A percentile compares a stretch with the other conserved stretches of the same genome.
These are phyloP conservation scores for Nibea coibor DNA, from an alignment of 2,113 vertebrate species.

Conservation along the genomic window DNA sequence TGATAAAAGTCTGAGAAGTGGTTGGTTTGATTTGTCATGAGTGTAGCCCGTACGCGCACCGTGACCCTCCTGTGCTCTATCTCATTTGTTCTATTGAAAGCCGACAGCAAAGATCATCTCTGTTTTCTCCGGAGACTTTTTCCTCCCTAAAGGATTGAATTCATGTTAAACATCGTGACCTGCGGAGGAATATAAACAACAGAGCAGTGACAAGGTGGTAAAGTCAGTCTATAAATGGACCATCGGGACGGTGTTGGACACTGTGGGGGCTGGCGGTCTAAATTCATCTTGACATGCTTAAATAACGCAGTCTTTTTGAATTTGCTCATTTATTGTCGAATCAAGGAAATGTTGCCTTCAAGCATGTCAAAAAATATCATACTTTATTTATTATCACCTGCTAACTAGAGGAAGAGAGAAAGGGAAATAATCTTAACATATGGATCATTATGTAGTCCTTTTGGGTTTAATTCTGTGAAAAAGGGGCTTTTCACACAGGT, in stretches of 20 bases:
- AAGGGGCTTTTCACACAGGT: not conserved
- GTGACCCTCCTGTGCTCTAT: not conserved
- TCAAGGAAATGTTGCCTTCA: slow-evolving; percentile 12
- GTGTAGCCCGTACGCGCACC: not conserved
- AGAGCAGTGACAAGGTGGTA: slow-evolving; percentile 7
- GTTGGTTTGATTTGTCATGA: not conserved
- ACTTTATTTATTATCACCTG: not conserved
- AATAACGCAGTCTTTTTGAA: slow-evolving; percentile 30
- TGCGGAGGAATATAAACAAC: slow-evolving; percentile 14
- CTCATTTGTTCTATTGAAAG: slow-evolving; percentile 28
- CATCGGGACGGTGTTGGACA: slow-evolving; percentile 20
- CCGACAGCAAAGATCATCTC: slow-evolving; percentile 30
- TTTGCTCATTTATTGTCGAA: slow-evolving; percentile 21
- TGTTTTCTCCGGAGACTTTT: slow-evolving; percentile 27
- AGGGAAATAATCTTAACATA: not conserved
- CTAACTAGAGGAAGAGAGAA: not conserved
- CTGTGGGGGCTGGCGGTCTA: not conserved
- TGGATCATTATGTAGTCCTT: not conserved
- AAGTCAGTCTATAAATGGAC: slow-evolving; percentile 21
- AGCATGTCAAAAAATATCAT: slow-evolving; percentile 1
- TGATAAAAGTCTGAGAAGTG: not conserved
- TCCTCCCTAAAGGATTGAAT: slow-evolving; percentile 18
- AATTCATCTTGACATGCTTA: slow-evolving; percentile 34
- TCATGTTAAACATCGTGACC: slow-evolving; percentile 14
- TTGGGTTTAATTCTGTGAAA: not conserved